Evolutionary conservation across 2,113 vertebrate species (phyloP), one percentile per base, ranked within the genome.

Genomic region (Tinamus guttatus): DNA sequence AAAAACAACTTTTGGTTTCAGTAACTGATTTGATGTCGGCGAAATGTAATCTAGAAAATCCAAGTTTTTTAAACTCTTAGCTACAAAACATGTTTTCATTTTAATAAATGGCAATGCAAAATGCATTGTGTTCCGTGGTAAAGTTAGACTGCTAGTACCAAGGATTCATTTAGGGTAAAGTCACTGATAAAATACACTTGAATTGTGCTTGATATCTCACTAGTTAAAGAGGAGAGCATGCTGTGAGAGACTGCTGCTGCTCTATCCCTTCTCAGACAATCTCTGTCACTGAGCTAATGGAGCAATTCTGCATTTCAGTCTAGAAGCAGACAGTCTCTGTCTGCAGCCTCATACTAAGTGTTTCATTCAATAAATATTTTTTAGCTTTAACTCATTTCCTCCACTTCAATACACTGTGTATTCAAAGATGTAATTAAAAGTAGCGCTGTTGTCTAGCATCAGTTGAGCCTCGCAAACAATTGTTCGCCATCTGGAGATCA

Each of bases 381-480:
- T 85, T 89, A 94, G 51, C 34, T 91, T 94, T 70, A 89, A 89
- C 87, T 93, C 13, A 87, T 97, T 96, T 95, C 95, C 89, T 96
- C 63, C 32, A 30, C 59, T 97, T 94, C 63, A 65, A 85, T 85
- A 20, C 24, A 59, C 45, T 77, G 75, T 87, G 56, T 56, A 20
- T 81, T 93, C 70, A 74, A 80, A 92, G 75, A 95, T 67, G 64
- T 74, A 87, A 95, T 96, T 96, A 94, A 95, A 91, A 81, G 32
- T 91, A 89, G 12, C 22, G 32, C 38, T 91, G 63, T 63, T 87
- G 32, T 94, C 27, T 82, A 87, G 65, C 20, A 75, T 1, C 1
- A 63, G 70, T 91, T 94, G 47, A 93, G 24, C 22, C 14, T 56
- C 63, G 51, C 27, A 76, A 93, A 89, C 52, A 87, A 68, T 63